Base-by-base conservation (phyloP, 2,888 invertebrate genomes). In the Kuschelorhynchus macadamiae region DNA sequence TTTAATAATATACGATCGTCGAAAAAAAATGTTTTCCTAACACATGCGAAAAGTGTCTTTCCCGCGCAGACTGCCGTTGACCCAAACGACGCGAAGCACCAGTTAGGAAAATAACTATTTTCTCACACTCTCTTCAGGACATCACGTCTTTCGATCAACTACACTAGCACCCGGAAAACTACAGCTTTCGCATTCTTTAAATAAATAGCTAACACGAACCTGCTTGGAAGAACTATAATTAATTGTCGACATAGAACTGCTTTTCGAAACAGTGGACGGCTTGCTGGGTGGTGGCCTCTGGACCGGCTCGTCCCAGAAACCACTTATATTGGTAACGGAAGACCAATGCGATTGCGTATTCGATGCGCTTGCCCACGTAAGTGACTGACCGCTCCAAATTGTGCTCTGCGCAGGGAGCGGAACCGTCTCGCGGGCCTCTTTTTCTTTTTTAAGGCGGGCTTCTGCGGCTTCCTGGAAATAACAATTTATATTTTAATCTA, bases 331-430 rank as follows among this genome's bases (percentile, higher is more conserved):
- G 12, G 75, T 77, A 14, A 76, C 74, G 41, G 77, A 75, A 57
- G 75, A 78, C 79, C 75, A 81, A 63, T 73, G 78, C 12, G 80
- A 73, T 50, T 76, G 76, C 11, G 69, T 42, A 42, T 76, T 74
- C 9, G 77, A 72, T 21, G 80, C 71, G 71, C 81, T 82, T n/a
- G 82, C 81, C 88, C 89, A 88, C 41, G 85, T 85, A 56, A 88
- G 79, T 64, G 84, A 86, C 72, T 87, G 87, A 7, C 86, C 85
- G 12, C 86, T 86, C 73, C 87, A 86, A 60, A 88, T 88, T 88
- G 89, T 90, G 56, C 88, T 89, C 30, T 87, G 85, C 44, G 71
- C 71, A 14, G 8, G 33, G 81, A 83, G 80, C 30, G 82, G 77
- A 50, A 80, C 80, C 47, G 85, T 83, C 79, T 88, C 87, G 61